Percentiles rank a stretch among this genome's conserved stretches.
Evolutionary conservation across 2,113 vertebrate species (phyloP).

Genomic region (Hassar affinis): DNA sequence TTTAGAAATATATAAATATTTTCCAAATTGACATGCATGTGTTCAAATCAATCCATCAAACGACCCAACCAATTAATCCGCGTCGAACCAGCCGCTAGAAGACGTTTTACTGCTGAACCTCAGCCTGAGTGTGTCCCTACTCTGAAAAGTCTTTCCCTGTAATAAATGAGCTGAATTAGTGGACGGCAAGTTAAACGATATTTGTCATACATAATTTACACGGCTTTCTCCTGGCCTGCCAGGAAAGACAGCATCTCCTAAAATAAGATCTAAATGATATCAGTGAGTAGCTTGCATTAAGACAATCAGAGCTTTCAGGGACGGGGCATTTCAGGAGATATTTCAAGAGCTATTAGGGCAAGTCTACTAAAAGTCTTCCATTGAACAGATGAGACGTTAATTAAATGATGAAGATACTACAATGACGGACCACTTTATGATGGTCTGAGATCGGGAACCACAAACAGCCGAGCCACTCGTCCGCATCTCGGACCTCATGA

Average conservation of each 20-base stretch:
- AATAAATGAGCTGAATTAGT: not conserved
- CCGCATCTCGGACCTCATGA: not conserved
- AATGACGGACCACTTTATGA: not conserved
- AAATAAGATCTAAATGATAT: not conserved
- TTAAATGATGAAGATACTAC: slow-evolving; percentile 24
- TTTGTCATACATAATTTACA: slow-evolving; percentile 14
- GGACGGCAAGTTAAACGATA: not conserved
- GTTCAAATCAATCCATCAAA: not conserved
- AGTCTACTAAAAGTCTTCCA: slow-evolving; percentile 30
- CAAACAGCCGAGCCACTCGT: not conserved
- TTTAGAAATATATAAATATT: not conserved
- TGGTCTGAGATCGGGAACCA: not conserved
- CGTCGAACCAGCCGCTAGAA: too few relatives aligned
- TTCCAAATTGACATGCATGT: not conserved
- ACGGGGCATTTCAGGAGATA: slow-evolving; percentile 16
- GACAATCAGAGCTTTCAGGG: slow-evolving; percentile 7
- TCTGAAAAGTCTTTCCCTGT: not conserved
- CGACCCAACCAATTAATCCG: not conserved
- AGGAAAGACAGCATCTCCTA: not conserved
- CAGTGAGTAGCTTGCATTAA: not conserved
- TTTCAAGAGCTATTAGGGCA: slow-evolving; percentile 28
- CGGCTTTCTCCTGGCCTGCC: not conserved
- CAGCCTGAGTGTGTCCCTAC: not conserved
- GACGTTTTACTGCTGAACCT: not conserved
- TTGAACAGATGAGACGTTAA: slow-evolving; percentile 21